Base-by-base conservation (phyloP, 2,888 invertebrate genomes). In the Xanthia icteritia region DNA sequence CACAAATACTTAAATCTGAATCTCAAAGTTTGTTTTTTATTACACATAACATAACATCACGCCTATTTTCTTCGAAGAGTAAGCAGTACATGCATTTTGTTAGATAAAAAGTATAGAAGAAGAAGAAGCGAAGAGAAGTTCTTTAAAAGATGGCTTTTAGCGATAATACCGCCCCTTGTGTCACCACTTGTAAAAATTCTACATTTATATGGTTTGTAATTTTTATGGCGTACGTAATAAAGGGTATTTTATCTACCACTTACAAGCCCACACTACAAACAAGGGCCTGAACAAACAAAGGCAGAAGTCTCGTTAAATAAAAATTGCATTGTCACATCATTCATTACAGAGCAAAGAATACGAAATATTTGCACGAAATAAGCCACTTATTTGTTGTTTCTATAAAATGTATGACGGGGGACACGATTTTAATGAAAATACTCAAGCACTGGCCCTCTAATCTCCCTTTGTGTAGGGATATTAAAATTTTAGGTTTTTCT, bases 321-420 rank as follows among this genome's bases (percentile, higher is more conserved):
- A 80, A 81, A 80, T 75, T 78, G 76, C 82, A 80, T 83, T 85
- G 86, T 86, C 82, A 83, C 83, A 84, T 77, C 84, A 89, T 87
- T 92, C 90, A 90, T 92, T 91, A 90, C 76, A 82, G 70, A 88
- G 84, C 84, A 91, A 92, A 91, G 89, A 92, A 92, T 89, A 92
- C 89, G 86, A 91, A 90, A 91, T 88, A 89, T 89, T 87, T 86
- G 69, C 79, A 71, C n/a, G n/a, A n/a, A n/a, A n/a, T 91, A 92
- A 94, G 92, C 92, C 87, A 88, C 93, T 94, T 94, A 93, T 92
- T 93, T 93, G 92, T 92, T 92, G 89, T 89, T 90, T 86, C 89
- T 91, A 89, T 91, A 89, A 92, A 92, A 93, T 89, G 89, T 92
- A 92, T 91, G 92, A 89, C 85, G 83, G 89, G 89, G 87, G 90